These are phyloP conservation scores for Julus scandinavius DNA, from an alignment of 2,888 invertebrate genomes.

Conservation along the genomic window DNA sequence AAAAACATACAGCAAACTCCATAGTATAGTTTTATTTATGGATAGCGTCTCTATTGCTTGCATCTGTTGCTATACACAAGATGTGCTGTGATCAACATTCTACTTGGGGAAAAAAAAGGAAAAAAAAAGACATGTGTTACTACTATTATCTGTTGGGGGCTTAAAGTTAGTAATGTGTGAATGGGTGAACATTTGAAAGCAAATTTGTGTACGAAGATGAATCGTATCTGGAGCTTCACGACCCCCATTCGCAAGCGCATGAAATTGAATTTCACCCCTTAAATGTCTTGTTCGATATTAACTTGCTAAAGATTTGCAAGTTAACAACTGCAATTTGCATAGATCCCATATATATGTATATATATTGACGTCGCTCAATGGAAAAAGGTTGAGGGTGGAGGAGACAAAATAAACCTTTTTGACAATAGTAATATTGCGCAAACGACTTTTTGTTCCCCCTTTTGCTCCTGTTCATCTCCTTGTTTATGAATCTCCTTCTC, in stretches of 20 bases:
- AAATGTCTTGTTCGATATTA: slow-evolving; percentile 50
- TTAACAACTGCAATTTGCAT: slow-evolving; percentile 53
- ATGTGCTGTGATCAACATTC: slow-evolving; percentile 9
- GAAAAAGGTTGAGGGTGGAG: slow-evolving; percentile 41
- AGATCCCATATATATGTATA: slow-evolving; percentile 9
- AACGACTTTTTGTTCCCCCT: slow-evolving; percentile 46
- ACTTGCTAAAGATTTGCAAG: slow-evolving; percentile 53
- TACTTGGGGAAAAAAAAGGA: not conserved
- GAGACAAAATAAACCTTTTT: slow-evolving; percentile 40
- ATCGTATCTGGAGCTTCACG: not conserved
- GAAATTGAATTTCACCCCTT: slow-evolving; percentile 44
- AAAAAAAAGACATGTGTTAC: slow-evolving; percentile 6
- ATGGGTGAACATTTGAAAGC: slow-evolving; percentile 38
- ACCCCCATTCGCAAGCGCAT: slow-evolving; percentile 14
- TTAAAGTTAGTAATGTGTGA: slow-evolving; percentile 41
- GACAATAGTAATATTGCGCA: slow-evolving; percentile 29
- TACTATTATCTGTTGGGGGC: slow-evolving; percentile 3
- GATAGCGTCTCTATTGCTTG: not conserved
- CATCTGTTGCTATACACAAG: not conserved
- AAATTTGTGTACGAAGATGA: not conserved
- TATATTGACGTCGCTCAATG: slow-evolving; percentile 10
- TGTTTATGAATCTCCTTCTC: slow-evolving; percentile 45
- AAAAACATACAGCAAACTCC: not conserved
- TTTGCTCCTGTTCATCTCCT: slow-evolving; percentile 46
- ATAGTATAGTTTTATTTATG: not conserved